Conservation (phyloP, 53 echinoderm and acorn worm species). For the Paracentrotus lividus region DNA sequence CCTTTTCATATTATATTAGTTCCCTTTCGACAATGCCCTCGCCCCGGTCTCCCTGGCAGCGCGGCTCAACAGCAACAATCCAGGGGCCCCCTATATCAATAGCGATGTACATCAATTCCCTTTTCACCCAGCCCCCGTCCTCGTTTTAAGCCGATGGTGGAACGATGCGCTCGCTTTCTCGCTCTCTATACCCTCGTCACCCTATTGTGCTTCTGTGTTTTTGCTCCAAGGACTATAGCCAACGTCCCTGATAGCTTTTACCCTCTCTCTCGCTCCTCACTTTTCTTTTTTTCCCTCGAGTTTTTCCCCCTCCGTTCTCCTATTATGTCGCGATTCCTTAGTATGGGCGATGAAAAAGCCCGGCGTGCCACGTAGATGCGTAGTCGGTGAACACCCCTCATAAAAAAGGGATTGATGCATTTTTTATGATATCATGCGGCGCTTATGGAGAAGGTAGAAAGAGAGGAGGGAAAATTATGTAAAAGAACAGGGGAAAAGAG, state of each 20-base stretch:
- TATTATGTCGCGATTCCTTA: conserved; percentile 6
- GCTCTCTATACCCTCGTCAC: conserved; percentile 6
- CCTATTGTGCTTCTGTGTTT: conserved; percentile 50
- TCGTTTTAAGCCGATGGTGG: conserved; percentile 62
- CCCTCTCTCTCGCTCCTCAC: conserved; percentile 12
- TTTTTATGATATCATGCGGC: conserved; percentile 33
- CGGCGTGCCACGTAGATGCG: background rate
- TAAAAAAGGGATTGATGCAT: conserved; percentile 49
- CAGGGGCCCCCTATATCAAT: conserved; percentile 57
- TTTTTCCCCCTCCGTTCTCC: conserved; percentile 1
- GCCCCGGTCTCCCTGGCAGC: conserved; percentile 61
- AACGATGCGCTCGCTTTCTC: conserved; percentile 46
- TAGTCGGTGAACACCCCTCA: conserved; percentile 11
- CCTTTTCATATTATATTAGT: conserved; percentile 67
- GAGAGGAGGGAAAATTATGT: background rate
- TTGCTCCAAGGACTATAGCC: conserved; percentile 61
- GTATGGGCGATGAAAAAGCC: conserved; percentile 29
- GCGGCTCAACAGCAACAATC: conserved; percentile 33
- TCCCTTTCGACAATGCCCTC: conserved; percentile 53
- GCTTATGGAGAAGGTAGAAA: background rate
- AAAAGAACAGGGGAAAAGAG: background rate
- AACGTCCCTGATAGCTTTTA: conserved; percentile 44
- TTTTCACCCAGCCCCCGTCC: conserved; percentile 59
- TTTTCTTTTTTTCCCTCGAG: background rate
- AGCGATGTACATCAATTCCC: conserved; percentile 67